Evolutionary conservation across 30 jellyfish, hydroid and myxozoan species (phyloP), one percentile per base, ranked within the genome.

Genomic region (Aurelia sp.): DNA sequence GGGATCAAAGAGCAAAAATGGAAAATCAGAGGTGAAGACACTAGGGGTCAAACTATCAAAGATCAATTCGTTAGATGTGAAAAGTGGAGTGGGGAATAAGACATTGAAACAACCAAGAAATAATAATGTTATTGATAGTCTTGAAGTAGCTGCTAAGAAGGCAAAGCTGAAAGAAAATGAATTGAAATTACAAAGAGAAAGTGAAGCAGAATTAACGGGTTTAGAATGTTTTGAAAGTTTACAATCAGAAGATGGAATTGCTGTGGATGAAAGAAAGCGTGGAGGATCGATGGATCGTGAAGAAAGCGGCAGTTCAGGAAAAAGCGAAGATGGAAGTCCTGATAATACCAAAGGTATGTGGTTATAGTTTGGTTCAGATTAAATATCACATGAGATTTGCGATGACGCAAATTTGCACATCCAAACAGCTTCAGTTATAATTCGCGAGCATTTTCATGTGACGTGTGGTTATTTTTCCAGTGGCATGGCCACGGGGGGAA

Each of bases 221-320:
- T 58, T 83, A n/a, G 92, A 83, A 63, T 83, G 92, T 70, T 83
- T 83, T 59, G 92, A 83, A 41, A 68, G 82, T 52, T 35, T 83
- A 51, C 83, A 72, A 17, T 31, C 91, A 5, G 92, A 83, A 4
- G 92, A 83, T 2, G 51, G 66, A 40, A 60, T 53, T 19, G 47
- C 33, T 50, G 75, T 17, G 2, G 33, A 41, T 18, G 73, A 47
- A 6, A 35, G 58, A 52, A 74, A 31, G 21, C 50, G 18, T n/a
- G 78, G 22, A 22, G 30, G 47, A 27, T 62, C 62, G 4, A 9
- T 61, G 69, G 20, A 19, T 31, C 24, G 62, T 44, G 65, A 66
- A 6, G 90, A 66, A 47, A 27, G 33, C 13, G 69, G 69, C 33
- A 12, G 33, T 59, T 22, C 33, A 2, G 78, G 50, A n/a, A 31